Evolutionary conservation across 2,888 invertebrate species (phyloP).

Genomic region (Tortrix viridana): DNA sequence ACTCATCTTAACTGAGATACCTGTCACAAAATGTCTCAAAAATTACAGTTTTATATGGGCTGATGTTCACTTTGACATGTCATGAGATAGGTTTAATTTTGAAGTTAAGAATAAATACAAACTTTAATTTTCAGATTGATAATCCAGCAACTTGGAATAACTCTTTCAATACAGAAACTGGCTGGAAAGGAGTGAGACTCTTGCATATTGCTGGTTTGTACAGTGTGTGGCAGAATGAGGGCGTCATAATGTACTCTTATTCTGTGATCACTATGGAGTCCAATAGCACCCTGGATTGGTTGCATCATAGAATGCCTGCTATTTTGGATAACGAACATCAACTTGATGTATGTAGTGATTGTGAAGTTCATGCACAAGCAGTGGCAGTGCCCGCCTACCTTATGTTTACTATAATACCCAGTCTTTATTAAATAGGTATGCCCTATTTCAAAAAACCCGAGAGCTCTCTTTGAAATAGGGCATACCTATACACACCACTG

Average conservation of each 20-base stretch:
- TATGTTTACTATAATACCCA: too few relatives aligned
- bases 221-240: conserved; percentile 86
- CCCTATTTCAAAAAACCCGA: too few relatives aligned
- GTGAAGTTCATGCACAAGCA: background rate
- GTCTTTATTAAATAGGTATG: too few relatives aligned
- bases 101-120: too few relatives aligned
- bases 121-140: conserved; percentile 75
- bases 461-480: too few relatives aligned
- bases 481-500: too few relatives aligned
- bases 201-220: conserved; percentile 91
- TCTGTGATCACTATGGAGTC: conserved; percentile 91
- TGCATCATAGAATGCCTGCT: conserved; percentile 93
- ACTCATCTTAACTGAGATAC: too few relatives aligned
- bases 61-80: too few relatives aligned
- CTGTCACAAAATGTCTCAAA: too few relatives aligned
- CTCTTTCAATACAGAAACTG: conserved; percentile 74
- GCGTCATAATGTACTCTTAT: conserved; percentile 87
- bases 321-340: conserved; percentile 87
- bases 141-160: conserved; percentile 82
- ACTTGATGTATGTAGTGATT: conserved; percentile 78
- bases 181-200: conserved; percentile 86
- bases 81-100: too few relatives aligned
- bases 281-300: conserved; percentile 86
- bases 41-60: too few relatives aligned
- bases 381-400: too few relatives aligned